Percentiles rank a stretch among this genome's conserved stretches.
Evolutionary conservation across 1,140 invertebrate species (phyloP).

Genomic region (Zaprionus davidi): DNA sequence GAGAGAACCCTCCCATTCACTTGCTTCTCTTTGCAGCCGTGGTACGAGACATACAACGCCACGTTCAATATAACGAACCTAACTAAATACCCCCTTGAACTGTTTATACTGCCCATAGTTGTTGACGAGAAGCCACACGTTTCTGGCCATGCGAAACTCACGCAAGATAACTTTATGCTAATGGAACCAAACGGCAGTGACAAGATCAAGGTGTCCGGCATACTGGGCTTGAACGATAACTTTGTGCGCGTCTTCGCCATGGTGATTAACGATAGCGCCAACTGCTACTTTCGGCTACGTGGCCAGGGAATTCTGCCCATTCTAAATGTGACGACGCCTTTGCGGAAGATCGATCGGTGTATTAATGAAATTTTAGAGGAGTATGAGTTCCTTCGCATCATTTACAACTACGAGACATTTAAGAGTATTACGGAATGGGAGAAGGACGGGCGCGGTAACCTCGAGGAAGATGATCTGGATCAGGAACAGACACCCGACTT

Average conservation of each 20-base stretch:
- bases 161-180: constrained; percentile 32
- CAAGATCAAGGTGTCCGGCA: constrained; percentile 51
- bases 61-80: constrained; percentile 51
- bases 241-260: constrained; percentile 52
- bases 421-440: constrained; percentile 61
- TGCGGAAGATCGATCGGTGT: constrained; percentile 32
- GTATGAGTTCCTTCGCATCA: constrained; percentile 58
- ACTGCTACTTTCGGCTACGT: constrained; percentile 47
- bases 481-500: constrained; percentile 44
- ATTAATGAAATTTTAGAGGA: constrained; percentile 52
- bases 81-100: constrained; percentile 56
- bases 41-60: constrained; percentile 64
- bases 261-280: constrained; percentile 59
- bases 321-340: constrained; percentile 34
- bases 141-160: constrained; percentile 57
- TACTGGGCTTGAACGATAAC: constrained; percentile 67
- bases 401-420: constrained; percentile 75
- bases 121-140: constrained; percentile 22
- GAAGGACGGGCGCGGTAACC: constrained; percentile 35
- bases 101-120: constrained; percentile 27
- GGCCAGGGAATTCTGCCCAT: constrained; percentile 76
- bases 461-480: constrained; percentile 12
- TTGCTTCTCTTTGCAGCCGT: constrained; percentile 53
- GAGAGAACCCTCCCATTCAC: not conserved
- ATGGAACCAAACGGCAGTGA: constrained; percentile 31